Conservation (phyloP, 2,797 vertebrate species). For the Sebastes kiyomatsui region DNA sequence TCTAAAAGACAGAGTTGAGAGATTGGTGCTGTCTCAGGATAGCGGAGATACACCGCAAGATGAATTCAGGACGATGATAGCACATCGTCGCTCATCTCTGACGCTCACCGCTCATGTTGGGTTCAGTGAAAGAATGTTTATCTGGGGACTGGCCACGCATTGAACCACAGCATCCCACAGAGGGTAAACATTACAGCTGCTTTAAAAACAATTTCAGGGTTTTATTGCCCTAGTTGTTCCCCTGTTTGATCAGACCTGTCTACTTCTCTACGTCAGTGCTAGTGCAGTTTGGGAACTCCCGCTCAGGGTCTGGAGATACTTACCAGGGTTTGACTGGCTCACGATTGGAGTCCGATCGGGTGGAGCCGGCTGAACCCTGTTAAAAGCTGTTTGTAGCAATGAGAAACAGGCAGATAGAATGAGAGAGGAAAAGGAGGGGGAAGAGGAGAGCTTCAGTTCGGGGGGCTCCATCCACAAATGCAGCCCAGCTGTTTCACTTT, state of each 20-base stretch:
- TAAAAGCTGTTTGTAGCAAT: conserved; percentile 78
- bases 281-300: conserved; percentile 7
- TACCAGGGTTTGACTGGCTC: conserved; percentile 81
- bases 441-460: conserved; percentile 43
- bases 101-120: not conserved
- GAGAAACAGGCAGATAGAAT: conserved; percentile 62
- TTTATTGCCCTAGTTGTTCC: conserved; percentile 21
- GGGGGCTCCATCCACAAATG: conserved; percentile 56
- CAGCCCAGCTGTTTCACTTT: conserved; percentile 67
- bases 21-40: not conserved
- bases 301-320: conserved; percentile 69
- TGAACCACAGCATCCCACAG: conserved; percentile 36
- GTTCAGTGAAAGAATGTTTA: conserved; percentile 5
- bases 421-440: not conserved
- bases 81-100: conserved; percentile 13
- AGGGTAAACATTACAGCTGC: conserved; percentile 52
- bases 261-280: not conserved
- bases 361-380: conserved; percentile 79
- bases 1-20: conserved; percentile 23
- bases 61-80: conserved; percentile 11
- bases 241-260: conserved; percentile 44
- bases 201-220: conserved; percentile 45
- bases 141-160: not conserved
- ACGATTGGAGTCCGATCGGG: conserved; percentile 74
- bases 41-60: conserved; percentile 11